Evolutionary conservation across 2,888 invertebrate species (phyloP).

Genomic region (Unio pictorum): DNA sequence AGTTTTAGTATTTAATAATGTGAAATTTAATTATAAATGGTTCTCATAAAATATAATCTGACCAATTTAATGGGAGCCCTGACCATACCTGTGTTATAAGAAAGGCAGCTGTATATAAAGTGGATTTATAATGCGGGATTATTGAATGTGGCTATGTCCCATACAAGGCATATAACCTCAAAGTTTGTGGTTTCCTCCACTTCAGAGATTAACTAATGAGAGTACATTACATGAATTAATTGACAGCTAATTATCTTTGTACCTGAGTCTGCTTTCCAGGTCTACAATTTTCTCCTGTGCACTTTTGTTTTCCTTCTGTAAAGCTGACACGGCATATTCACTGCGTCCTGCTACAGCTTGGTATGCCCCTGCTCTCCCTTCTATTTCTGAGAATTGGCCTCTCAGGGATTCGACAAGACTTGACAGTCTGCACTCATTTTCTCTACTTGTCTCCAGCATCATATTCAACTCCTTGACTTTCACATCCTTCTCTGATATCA

Average conservation of each 20-base stretch:
- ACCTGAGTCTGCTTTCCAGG: conserved; percentile 68
- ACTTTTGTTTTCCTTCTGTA: conserved; percentile 66
- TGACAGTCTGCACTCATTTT: conserved; percentile 60
- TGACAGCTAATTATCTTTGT: not conserved
- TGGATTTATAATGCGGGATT: too few relatives aligned
- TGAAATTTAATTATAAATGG: too few relatives aligned
- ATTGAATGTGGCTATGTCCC: too few relatives aligned
- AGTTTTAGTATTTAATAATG: too few relatives aligned
- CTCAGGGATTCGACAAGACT: conserved; percentile 56
- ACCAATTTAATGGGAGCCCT: too few relatives aligned
- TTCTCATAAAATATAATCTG: too few relatives aligned
- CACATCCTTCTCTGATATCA: conserved; percentile 65
- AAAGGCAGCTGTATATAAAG: too few relatives aligned
- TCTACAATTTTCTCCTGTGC: conserved; percentile 65
- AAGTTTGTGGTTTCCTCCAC: too few relatives aligned
- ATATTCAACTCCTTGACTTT: conserved; percentile 62
- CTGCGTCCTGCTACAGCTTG: conserved; percentile 65
- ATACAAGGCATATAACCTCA: too few relatives aligned
- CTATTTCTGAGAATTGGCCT: conserved; percentile 60
- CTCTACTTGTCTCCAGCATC: conserved; percentile 60
- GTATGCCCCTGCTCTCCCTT: conserved; percentile 56
- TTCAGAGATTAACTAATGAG: too few relatives aligned
- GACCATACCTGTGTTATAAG: too few relatives aligned
- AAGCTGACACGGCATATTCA: conserved; percentile 62
- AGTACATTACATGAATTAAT: too few relatives aligned